These are phyloP conservation scores for Taenioides sp. DNA, from an alignment of 2,797 vertebrate genomes.

Conservation along the genomic window DNA sequence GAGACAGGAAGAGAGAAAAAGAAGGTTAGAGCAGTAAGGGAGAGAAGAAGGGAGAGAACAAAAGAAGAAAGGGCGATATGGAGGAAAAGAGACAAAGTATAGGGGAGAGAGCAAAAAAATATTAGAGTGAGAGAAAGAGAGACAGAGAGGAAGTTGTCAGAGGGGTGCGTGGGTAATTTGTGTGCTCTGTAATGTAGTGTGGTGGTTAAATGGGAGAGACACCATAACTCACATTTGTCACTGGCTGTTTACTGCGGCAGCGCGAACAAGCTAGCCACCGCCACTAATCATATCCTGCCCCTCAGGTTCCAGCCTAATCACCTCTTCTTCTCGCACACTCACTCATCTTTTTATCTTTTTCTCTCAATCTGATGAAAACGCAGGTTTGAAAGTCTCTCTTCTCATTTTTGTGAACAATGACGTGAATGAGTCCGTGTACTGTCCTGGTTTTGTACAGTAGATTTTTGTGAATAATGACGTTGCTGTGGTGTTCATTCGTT, in stretches of 20 bases:
- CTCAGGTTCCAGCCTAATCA: slow-evolving; percentile 50
- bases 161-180: slow-evolving; percentile 44
- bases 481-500: background rate
- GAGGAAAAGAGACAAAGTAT: background rate
- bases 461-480: background rate
- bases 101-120: background rate
- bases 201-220: slow-evolving; percentile 44
- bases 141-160: background rate
- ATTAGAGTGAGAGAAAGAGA: background rate
- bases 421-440: background rate
- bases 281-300: slow-evolving; percentile 49
- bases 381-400: slow-evolving; percentile 2
- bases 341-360: slow-evolving; percentile 8
- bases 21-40: background rate
- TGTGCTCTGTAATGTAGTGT: slow-evolving; percentile 36
- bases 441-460: slow-evolving; percentile 26
- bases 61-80: background rate
- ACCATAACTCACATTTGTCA: slow-evolving; percentile 57
- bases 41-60: background rate
- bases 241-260: slow-evolving; percentile 58
- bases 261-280: slow-evolving; percentile 28
- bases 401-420: slow-evolving; percentile 7
- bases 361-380: background rate
- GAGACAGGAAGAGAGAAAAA: background rate
- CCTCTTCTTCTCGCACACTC: slow-evolving; percentile 38